These are phyloP conservation scores for Lapara coniferarum DNA, from an alignment of 2,888 invertebrate genomes.

Conservation along the genomic window DNA sequence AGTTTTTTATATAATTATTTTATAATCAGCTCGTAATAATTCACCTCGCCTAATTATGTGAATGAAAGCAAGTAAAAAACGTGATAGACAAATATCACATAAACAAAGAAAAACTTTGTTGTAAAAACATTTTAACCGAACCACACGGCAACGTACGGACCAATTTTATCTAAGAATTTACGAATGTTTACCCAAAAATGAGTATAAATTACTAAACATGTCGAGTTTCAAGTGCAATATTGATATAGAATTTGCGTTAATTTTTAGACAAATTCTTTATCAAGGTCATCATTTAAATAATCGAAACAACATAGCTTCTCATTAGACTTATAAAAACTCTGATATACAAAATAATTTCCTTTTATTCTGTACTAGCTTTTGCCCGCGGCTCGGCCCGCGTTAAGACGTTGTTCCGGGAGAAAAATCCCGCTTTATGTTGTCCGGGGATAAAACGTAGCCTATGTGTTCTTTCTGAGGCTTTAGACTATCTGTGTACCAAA, in stretches of 20 bases:
- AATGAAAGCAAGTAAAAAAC: conserved; percentile 15
- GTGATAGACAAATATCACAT: conserved; percentile 15
- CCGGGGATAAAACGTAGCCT: no score
- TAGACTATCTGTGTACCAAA: no score
- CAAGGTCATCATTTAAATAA: background rate
- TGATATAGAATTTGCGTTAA: background rate
- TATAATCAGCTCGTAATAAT: conserved; percentile 4
- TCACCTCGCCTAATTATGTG: conserved; percentile 2
- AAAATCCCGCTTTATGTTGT: no score
- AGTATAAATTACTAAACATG: background rate
- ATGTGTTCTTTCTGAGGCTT: no score
- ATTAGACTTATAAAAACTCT: no score
- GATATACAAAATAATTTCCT: no score
- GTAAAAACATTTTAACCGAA: conserved; percentile 1
- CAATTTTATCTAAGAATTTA: conserved; percentile 9
- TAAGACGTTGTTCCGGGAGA: no score
- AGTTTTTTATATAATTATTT: conserved; percentile 5
- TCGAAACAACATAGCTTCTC: background rate
- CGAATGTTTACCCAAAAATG: background rate
- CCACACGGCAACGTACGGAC: background rate
- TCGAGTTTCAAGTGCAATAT: background rate
- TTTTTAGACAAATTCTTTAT: background rate
- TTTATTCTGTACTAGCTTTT: no score
- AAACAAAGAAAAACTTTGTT: background rate
- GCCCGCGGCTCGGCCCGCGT: no score